A percentile compares a stretch with the other conserved stretches of the same genome.
Evolutionary conservation across 2,888 invertebrate genomes (phyloP).

Genomic region (Piscicola geometra): DNA sequence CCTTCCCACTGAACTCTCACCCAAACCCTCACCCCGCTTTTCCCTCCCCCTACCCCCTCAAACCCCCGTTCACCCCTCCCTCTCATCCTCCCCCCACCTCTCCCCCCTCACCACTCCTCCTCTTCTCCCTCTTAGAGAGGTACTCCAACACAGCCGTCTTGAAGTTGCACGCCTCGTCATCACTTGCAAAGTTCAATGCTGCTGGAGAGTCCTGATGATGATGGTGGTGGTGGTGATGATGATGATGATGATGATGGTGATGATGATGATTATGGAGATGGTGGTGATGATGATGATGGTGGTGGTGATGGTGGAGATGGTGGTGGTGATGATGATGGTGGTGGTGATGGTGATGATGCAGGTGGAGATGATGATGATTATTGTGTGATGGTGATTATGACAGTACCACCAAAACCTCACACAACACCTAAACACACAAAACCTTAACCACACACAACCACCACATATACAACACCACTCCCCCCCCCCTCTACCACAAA

Average conservation of each 20-base stretch:
- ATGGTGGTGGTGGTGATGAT: constrained; percentile 14
- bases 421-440: no score
- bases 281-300: neutral
- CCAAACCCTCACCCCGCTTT: no score
- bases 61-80: no score
- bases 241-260: neutral
- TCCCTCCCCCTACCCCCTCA: no score
- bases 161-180: constrained; percentile 77
- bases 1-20: no score
- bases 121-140: constrained; percentile 59
- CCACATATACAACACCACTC: no score
- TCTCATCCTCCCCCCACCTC: no score
- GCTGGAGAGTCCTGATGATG: constrained; percentile 71
- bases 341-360: neutral
- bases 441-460: no score
- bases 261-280: constrained; percentile 2
- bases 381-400: no score
- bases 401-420: no score
- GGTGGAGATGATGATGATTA: no score
- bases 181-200: constrained; percentile 87
- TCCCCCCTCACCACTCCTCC: constrained; percentile 36
- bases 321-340: constrained; percentile 8
- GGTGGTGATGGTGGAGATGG: constrained; percentile 9
- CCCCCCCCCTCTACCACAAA: no score
- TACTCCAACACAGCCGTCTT: constrained; percentile 69